Evolutionary conservation across 2,888 invertebrate species (phyloP).

Genomic region (Clepsis dumicolana): DNA sequence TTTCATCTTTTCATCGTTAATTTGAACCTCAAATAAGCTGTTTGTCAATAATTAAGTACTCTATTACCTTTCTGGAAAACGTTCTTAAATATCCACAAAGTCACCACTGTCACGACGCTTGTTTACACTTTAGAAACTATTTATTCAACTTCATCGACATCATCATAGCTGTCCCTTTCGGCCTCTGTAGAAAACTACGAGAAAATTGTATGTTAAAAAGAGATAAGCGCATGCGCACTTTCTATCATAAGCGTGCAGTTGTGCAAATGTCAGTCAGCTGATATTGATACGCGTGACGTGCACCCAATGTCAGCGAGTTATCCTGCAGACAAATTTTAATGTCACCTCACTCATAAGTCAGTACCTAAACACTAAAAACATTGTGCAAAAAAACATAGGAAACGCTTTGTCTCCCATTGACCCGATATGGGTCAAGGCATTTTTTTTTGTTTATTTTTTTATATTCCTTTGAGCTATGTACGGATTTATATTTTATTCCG

Average conservation of each 20-base stretch:
- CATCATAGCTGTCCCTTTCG: neutral
- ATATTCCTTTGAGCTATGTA: too few relatives aligned
- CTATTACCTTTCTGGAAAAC: neutral
- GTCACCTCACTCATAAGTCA: neutral
- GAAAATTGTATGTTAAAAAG: neutral
- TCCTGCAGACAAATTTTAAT: neutral
- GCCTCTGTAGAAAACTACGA: neutral
- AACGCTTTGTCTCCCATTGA: too few relatives aligned
- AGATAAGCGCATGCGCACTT: slow-evolving; percentile 20
- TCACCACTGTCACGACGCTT: neutral
- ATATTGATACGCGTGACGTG: slow-evolving; percentile 48
- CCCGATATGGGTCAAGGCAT: too few relatives aligned
- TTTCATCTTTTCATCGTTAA: too few relatives aligned
- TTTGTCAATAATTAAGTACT: neutral
- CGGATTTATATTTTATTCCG: too few relatives aligned
- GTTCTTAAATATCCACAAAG: neutral
- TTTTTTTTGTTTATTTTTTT: too few relatives aligned
- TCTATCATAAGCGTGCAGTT: slow-evolving; percentile 51
- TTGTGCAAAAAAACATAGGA: too few relatives aligned
- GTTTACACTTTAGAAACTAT: neutral
- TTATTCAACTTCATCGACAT: neutral
- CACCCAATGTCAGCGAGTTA: neutral
- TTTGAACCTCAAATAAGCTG: too few relatives aligned
- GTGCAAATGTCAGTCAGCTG: slow-evolving; percentile 67
- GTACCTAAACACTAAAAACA: too few relatives aligned